A percentile compares a stretch with the other conserved stretches of the same genome.
These are phyloP conservation scores for Ceuthmochares aereus DNA, from an alignment of 2,113 vertebrate genomes.

Conservation along the genomic window DNA sequence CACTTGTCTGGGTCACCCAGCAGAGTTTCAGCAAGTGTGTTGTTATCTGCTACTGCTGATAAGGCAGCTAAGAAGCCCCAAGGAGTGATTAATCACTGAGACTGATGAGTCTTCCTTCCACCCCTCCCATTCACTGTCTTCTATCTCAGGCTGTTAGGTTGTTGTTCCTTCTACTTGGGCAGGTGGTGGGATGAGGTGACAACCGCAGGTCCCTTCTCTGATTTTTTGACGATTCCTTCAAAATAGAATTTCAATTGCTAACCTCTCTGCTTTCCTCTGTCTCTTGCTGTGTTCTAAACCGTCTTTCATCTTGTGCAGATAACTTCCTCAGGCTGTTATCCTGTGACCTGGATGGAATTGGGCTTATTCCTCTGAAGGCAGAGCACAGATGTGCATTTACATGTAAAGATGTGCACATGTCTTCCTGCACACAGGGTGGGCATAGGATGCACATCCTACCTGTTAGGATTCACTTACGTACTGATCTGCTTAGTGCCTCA, in stretches of 20 bases:
- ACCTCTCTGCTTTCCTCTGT: neutral
- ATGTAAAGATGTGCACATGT: neutral
- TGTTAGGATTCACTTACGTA: neutral
- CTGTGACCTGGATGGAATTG: accelerated
- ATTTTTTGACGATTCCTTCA: neutral
- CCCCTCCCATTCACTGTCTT: accelerated
- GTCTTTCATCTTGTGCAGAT: neutral
- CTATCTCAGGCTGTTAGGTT: too few relatives aligned
- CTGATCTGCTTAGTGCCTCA: neutral
- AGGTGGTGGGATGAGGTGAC: neutral
- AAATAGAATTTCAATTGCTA: neutral
- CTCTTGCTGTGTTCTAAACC: neutral
- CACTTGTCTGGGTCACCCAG: neutral
- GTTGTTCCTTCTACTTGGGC: neutral
- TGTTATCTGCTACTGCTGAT: neutral
- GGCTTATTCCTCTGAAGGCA: neutral
- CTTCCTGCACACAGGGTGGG: neutral
- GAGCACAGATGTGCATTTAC: neutral
- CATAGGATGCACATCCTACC: accelerated
- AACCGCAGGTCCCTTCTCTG: neutral
- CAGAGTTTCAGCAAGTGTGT: neutral
- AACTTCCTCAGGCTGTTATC: neutral
- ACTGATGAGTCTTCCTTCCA: neutral
- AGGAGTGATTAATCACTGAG: neutral
- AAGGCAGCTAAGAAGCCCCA: neutral